Evolutionary conservation across 2,888 invertebrate genomes (phyloP), one percentile per base, ranked within the genome.

Genomic region (Macrosoma leucophasiata): DNA sequence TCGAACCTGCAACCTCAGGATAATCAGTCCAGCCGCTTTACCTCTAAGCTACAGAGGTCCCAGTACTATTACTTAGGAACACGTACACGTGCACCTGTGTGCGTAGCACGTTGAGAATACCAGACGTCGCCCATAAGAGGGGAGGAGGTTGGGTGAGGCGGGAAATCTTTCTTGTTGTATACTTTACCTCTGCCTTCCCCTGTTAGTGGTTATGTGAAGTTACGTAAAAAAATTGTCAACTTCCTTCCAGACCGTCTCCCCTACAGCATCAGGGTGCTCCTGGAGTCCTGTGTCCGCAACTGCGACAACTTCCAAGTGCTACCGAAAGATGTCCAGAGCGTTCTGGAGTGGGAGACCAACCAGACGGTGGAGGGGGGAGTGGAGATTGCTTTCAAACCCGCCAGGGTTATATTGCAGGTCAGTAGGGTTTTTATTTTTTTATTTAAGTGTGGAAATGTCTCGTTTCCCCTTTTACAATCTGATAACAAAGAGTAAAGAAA

Each of bases 311-410:
- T 98, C 70, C 95, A 96, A 69, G 91, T 98, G 6, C 84, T 89
- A 33, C 87, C 91, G 65, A 84, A 89, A 43, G 98, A 99, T 84
- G 97, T 98, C 0, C 82, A 92, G 46, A 95, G 90, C 45, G 94
- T 98, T 22, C 85, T 98, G 33, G 88, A 92, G 41, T 99, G 98
- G 98, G 90, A 94, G 57, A 71, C 71, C 25, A 91, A 91, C 63
- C 94, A 95, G 68, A 55, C 64, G 0, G 69, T 85, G 0, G 87
- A 87, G 29, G 89, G 84, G 1, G 92, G 91, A 22, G 92, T 95
- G 15, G 98, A 99, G 84, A 92, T 99, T 15, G 92, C 97, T 0
- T 99, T 98, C 73, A 96, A 95, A 71, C 98, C 98, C 0, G 94
- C 98, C 0, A 86, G 98, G 51, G 98, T 98, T 36, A 93, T 99